Conservation (phyloP, 2,888 invertebrate species). For the Pyrochroa serraticornis region DNA sequence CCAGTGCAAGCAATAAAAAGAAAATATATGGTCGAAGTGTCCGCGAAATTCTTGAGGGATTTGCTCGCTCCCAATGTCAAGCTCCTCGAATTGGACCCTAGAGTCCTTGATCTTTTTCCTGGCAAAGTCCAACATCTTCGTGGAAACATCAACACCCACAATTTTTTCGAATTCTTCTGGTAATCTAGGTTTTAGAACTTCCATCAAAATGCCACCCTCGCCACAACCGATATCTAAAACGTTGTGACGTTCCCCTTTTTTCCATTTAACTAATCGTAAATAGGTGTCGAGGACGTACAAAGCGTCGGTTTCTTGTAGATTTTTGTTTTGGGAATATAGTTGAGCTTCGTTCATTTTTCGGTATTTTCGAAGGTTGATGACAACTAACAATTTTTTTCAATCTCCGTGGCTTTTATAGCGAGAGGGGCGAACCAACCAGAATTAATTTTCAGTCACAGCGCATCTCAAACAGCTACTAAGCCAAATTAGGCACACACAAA, state of each 20-base stretch:
- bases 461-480: slow-evolving; percentile 17
- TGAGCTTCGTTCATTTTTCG: slow-evolving; percentile 59
- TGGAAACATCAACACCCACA: slow-evolving; percentile 73
- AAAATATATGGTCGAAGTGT: slow-evolving; percentile 72
- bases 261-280: slow-evolving; percentile 64
- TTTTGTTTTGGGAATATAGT: slow-evolving; percentile 71
- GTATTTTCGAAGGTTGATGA: slow-evolving; percentile 1
- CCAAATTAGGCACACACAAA: neutral
- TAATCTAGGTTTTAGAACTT: slow-evolving; percentile 67
- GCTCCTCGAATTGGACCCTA: slow-evolving; percentile 59
- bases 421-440: slow-evolving; percentile 24
- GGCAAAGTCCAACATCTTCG: slow-evolving; percentile 73
- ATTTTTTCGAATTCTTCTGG: slow-evolving; percentile 62
- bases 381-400: slow-evolving; percentile 26
- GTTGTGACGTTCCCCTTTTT: slow-evolving; percentile 58
- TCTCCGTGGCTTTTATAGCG: slow-evolving; percentile 28
- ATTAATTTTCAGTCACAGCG: slow-evolving; percentile 26
- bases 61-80: slow-evolving; percentile 65
- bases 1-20: slow-evolving; percentile 84
- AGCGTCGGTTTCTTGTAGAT: slow-evolving; percentile 72
- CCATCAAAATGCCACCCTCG: slow-evolving; percentile 71
- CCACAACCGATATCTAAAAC: slow-evolving; percentile 78
- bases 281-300: slow-evolving; percentile 69
- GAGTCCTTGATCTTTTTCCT: slow-evolving; percentile 60
- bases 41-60: slow-evolving; percentile 60